These are phyloP conservation scores for Aricia artaxerxes DNA, from an alignment of 2,888 invertebrate species.

Conservation along the genomic window DNA sequence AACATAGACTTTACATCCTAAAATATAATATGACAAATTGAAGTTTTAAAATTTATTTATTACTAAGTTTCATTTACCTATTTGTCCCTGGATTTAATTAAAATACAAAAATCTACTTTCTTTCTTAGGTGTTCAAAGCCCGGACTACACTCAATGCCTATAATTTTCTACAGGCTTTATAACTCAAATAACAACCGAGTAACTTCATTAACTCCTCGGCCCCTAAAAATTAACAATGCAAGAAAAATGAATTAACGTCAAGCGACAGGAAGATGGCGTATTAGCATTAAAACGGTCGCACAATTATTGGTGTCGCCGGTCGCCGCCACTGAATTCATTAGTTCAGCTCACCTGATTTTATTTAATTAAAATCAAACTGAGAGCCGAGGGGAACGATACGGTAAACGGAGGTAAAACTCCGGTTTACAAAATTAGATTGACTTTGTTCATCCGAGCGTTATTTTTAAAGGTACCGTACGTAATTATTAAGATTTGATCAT, in stretches of 20 bases:
- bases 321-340: conserved; percentile 72
- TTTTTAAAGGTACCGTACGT: background rate
- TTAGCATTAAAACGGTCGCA: conserved; percentile 76
- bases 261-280: conserved; percentile 47
- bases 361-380: conserved; percentile 64
- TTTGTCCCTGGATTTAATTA: too few species aligned
- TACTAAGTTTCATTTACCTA: too few species aligned
- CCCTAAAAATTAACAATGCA: conserved; percentile 26
- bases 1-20: too few species aligned
- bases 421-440: background rate
- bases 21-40: too few species aligned
- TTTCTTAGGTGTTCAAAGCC: background rate
- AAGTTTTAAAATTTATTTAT: too few species aligned
- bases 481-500: background rate
- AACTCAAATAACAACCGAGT: background rate
- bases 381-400: conserved; percentile 28
- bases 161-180: background rate
- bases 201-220: background rate
- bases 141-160: background rate
- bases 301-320: conserved; percentile 74
- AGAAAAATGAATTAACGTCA: conserved; percentile 39
- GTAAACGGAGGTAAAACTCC: conserved; percentile 33
- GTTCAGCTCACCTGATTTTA: conserved; percentile 80
- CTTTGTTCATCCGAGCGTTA: background rate
- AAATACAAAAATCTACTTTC: too few species aligned